These are phyloP conservation scores for Theristicus caerulescens DNA, from an alignment of 2,113 vertebrate species.

Conservation along the genomic window DNA sequence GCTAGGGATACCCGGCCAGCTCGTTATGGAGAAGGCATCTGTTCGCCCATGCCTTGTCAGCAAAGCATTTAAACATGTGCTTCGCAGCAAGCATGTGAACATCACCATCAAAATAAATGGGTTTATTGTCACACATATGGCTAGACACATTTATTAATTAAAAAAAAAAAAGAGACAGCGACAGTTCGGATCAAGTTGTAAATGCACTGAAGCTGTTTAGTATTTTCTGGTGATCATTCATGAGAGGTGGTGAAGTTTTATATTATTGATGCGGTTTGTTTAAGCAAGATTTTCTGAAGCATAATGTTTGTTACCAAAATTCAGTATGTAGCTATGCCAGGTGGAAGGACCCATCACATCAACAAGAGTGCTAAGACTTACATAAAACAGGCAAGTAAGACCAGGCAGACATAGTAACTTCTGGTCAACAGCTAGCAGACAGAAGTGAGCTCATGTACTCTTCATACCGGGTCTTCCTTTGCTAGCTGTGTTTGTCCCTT, in stretches of 20 bases:
- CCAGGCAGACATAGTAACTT: background rate
- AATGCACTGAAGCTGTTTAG: background rate
- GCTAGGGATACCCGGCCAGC: background rate
- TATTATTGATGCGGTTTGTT: background rate
- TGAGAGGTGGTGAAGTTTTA: background rate
- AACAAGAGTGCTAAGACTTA: background rate
- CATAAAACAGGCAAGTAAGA: background rate
- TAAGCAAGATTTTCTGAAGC: background rate
- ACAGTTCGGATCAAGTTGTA: background rate
- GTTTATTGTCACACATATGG: slow-evolving; percentile 39
- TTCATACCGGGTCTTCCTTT: accelerated
- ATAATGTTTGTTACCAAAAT: background rate
- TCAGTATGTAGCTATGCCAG: background rate
- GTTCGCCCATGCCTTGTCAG: slow-evolving; percentile 26
- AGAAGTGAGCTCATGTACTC: accelerated
- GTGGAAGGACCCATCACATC: background rate
- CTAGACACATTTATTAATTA: slow-evolving; percentile 40
- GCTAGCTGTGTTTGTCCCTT: background rate
- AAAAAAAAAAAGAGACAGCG: background rate
- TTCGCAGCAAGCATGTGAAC: slow-evolving; percentile 40
- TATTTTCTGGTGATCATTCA: background rate
- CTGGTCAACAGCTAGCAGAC: background rate
- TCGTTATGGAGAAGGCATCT: slow-evolving; percentile 14
- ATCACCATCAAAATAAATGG: slow-evolving; percentile 42
- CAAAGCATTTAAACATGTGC: slow-evolving; percentile 16